Conservation (phyloP, 2,113 vertebrate genomes). For the Psophia crepitans region DNA sequence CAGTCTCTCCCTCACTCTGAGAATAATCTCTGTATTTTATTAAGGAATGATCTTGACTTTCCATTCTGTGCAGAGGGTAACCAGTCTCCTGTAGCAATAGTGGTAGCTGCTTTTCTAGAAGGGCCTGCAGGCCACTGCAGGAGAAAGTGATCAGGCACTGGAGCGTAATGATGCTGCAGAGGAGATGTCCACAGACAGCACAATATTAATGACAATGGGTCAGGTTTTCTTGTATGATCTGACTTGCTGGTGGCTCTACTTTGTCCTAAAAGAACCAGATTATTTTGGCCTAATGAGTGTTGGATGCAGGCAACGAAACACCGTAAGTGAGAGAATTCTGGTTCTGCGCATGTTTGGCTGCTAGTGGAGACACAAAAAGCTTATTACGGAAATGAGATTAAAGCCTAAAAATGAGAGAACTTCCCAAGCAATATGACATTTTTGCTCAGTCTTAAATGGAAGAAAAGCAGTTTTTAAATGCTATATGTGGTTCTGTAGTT, state of each 20-base stretch:
- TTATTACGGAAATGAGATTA: neutral
- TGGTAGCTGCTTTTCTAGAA: neutral
- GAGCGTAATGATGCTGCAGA: fast-evolving
- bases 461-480: neutral
- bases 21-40: neutral
- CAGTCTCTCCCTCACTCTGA: neutral
- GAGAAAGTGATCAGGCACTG: neutral
- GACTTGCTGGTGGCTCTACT: neutral
- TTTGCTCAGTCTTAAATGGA: neutral
- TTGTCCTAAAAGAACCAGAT: too few relatives aligned
- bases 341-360: fast-evolving
- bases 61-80: neutral
- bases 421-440: neutral
- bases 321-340: neutral
- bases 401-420: neutral
- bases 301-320: neutral
- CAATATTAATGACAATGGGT: neutral
- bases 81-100: neutral
- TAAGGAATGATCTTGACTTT: neutral
- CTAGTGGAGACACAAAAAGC: neutral
- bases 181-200: neutral
- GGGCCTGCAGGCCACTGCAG: fast-evolving
- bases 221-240: neutral
- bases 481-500: neutral
- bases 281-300: neutral